These are phyloP conservation scores for Hiodon alosoides DNA, from an alignment of 2,113 vertebrate species.

Conservation along the genomic window DNA sequence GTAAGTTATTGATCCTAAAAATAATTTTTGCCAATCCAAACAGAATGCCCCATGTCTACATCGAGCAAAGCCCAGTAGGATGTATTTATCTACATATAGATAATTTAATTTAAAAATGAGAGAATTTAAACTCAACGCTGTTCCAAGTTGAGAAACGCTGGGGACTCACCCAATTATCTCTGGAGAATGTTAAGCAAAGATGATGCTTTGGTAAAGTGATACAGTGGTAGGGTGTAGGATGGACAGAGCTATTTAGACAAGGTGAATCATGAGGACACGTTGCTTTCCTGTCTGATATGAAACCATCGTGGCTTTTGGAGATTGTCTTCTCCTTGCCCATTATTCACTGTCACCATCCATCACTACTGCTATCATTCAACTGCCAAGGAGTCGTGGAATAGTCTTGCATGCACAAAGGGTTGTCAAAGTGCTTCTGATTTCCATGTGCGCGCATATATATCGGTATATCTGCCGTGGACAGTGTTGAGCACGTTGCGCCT, in stretches of 20 bases:
- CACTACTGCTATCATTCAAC: slow-evolving; percentile 1
- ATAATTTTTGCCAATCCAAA: not conserved
- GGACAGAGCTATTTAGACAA: not conserved
- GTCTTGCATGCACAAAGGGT: not conserved
- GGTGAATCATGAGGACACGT: slow-evolving; percentile 9
- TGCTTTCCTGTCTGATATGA: not conserved
- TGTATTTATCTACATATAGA: not conserved
- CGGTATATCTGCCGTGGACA: too few relatives aligned
- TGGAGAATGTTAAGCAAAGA: not conserved
- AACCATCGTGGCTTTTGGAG: not conserved
- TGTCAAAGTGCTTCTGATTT: too few relatives aligned
- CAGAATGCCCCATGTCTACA: too few relatives aligned
- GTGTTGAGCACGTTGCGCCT: too few relatives aligned
- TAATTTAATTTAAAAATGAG: not conserved
- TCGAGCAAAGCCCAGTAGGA: not conserved
- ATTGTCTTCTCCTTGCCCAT: slow-evolving; percentile 1
- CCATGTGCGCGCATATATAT: too few relatives aligned
- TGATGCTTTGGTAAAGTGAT: not conserved
- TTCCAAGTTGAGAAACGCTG: not conserved
- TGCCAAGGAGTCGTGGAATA: not conserved
- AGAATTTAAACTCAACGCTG: not conserved
- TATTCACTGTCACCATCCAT: slow-evolving; percentile 13
- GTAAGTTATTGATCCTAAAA: not conserved
- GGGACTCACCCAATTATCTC: not conserved
- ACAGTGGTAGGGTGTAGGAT: not conserved